Conservation (phyloP, 2,113 vertebrate genomes). For the Nibea coibor region DNA sequence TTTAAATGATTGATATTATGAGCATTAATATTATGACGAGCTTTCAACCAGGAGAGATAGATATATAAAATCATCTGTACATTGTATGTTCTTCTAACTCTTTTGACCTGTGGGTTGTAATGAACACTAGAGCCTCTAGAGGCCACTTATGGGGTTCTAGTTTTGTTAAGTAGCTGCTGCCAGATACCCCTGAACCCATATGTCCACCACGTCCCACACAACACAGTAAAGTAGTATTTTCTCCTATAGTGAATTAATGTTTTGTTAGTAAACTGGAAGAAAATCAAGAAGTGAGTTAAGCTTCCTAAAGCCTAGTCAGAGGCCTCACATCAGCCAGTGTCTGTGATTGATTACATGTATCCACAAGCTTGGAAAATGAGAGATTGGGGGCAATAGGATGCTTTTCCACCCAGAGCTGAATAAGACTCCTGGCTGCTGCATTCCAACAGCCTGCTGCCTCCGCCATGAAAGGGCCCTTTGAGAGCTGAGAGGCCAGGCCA, state of each 20-base stretch:
- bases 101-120: background rate
- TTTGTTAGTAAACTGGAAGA: background rate
- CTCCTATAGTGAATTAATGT: background rate
- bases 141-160: background rate
- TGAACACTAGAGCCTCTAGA: background rate
- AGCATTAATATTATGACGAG: too few relatives aligned
- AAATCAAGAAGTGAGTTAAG: background rate
- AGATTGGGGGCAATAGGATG: constrained; percentile 40
- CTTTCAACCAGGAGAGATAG: too few relatives aligned
- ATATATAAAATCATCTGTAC: background rate
- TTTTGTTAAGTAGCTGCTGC: background rate
- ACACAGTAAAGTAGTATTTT: background rate
- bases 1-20: too few relatives aligned
- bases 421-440: constrained; percentile 54
- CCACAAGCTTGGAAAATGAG: constrained; percentile 43
- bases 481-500: constrained; percentile 72
- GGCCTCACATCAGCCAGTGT: background rate
- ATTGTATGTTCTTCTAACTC: background rate
- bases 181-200: background rate
- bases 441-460: constrained; percentile 70
- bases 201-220: background rate
- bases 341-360: constrained; percentile 52
- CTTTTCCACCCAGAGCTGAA: constrained; percentile 59
- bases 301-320: background rate
- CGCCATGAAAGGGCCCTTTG: constrained; percentile 82